A percentile compares a stretch with the other conserved stretches of the same genome.
phyloP scores from a whole-genome alignment of 30 jellyfish, hydroid and myxozoan genomes.

The Cassiopea andromeda region DNA sequence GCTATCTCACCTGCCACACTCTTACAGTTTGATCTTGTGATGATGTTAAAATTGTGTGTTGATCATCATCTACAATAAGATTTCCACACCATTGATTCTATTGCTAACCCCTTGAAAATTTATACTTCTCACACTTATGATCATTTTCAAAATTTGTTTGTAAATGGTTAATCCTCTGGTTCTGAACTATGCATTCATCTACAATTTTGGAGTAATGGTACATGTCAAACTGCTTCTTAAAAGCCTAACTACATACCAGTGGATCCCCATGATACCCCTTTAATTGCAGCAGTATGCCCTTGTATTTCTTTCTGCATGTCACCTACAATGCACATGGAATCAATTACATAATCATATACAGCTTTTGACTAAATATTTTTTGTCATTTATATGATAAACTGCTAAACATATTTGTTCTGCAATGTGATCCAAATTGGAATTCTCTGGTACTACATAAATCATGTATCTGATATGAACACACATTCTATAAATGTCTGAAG shows the following conservation, averaged over 20 bases:
- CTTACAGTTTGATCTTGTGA: slow-evolving; percentile 89
- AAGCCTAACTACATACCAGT: slow-evolving; percentile 1
- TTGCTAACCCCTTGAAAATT: too few species aligned
- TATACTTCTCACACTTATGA: too few species aligned
- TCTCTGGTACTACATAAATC: too few species aligned
- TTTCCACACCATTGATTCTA: too few species aligned
- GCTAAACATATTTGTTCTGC: too few species aligned
- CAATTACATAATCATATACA: neutral
- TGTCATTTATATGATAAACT: too few species aligned
- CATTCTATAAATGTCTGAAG: too few species aligned
- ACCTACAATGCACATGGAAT: slow-evolving; percentile 1
- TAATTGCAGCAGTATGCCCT: slow-evolving; percentile 83
- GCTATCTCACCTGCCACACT: slow-evolving; percentile 65
- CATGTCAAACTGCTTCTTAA: too few species aligned
- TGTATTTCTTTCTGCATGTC: slow-evolving; percentile 38
- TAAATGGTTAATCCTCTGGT: too few species aligned
- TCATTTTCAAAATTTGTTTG: too few species aligned
- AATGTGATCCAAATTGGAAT: too few species aligned
- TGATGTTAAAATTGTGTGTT: slow-evolving; percentile 56
- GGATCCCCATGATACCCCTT: slow-evolving; percentile 65
- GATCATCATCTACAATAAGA: slow-evolving; percentile 23
- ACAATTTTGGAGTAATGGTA: neutral
- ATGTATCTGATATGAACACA: too few species aligned
- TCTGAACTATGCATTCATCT: neutral
- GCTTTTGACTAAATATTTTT: neutral